Base-by-base conservation (phyloP, 2,888 invertebrate species). In the Hedya salicella region DNA sequence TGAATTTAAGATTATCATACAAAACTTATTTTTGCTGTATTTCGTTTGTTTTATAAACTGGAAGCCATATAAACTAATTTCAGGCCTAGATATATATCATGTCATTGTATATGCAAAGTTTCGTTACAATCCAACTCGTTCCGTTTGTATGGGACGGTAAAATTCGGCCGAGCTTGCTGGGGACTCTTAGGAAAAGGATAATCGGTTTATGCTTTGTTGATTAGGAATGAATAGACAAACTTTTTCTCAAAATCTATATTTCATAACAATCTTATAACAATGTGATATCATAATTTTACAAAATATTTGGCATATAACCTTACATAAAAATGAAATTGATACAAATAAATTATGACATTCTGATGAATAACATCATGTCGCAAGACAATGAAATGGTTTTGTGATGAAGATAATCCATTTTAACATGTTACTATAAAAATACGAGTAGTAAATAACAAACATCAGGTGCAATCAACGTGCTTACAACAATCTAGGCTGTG, bases 221-320 rank as follows among this genome's bases (percentile, higher is more conserved):
- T 19, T 21, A 48, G 5, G 14, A 25, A 25, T 3, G 6, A n/a
- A n/a, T n/a, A 25, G 2, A 63, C 60, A 66, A 56, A 63, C 62
- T 40, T 77, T 76, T 75, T 82, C 85, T 88, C 81, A 86, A 89
- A 85, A 86, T 89, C 86, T 92, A 87, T 91, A 91, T 88, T 90
- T 86, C 78, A 83, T 91, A 91, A 92, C 91, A 91, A 86, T 88
- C 83, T 87, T 86, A 84, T 84, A 91, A 91, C 91, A 91, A 88
- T 88, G 89, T 88, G 87, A 89, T 87, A 81, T 81, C 74, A 86
- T 85, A 85, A 86, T 85, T 88, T 87, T 88, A 90, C 86, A 88
- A 91, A 89, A 91, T 92, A 92, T 92, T 92, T 92, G 92, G 92
- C 89, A 89, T 91, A 87, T 81, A n/a, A 87, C 86, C 83, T 90